phyloP scores from a whole-genome alignment of 2,888 invertebrate genomes.

The Synanthedon andrenaeformis region DNA sequence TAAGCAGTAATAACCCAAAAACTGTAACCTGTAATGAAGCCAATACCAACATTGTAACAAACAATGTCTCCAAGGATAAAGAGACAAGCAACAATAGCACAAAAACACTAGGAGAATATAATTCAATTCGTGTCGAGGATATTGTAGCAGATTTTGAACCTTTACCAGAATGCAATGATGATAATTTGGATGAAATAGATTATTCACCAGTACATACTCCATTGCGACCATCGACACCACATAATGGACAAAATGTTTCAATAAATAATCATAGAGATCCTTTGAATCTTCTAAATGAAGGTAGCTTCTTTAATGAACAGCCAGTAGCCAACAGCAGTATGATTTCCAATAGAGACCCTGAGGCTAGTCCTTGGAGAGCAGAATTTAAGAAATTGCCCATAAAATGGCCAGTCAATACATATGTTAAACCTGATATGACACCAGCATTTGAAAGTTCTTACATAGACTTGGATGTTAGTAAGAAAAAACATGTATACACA shows the following conservation, averaged over 20 bases:
- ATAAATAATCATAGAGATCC: conserved; percentile 28
- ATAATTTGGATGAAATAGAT: conserved; percentile 33
- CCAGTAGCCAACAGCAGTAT: conserved; percentile 61
- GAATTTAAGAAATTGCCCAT: conserved; percentile 53
- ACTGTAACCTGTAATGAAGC: too few species aligned
- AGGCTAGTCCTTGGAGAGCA: conserved; percentile 59
- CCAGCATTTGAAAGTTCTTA: conserved; percentile 61
- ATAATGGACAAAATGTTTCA: conserved; percentile 1
- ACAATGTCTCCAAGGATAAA: too few species aligned
- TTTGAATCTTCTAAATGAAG: conserved; percentile 36
- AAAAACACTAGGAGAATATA: not conserved
- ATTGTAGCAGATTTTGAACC: conserved; percentile 49
- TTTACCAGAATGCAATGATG: conserved; percentile 20
- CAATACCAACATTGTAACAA: too few species aligned
- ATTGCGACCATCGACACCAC: conserved; percentile 9
- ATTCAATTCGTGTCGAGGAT: conserved; percentile 32
- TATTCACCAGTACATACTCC: conserved; percentile 55
- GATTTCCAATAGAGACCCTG: conserved; percentile 37
- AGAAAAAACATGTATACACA: conserved; percentile 59
- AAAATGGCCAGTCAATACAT: conserved; percentile 56
- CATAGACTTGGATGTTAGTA: conserved; percentile 37
- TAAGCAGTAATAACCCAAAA: too few species aligned
- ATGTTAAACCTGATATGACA: conserved; percentile 62
- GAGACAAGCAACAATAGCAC: too few species aligned
- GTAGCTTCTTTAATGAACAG: conserved; percentile 54